Evolutionary conservation across 37 sponge, comb jelly and placozoan genomes (phyloP).

Genomic region (Haliclona indistincta): DNA sequence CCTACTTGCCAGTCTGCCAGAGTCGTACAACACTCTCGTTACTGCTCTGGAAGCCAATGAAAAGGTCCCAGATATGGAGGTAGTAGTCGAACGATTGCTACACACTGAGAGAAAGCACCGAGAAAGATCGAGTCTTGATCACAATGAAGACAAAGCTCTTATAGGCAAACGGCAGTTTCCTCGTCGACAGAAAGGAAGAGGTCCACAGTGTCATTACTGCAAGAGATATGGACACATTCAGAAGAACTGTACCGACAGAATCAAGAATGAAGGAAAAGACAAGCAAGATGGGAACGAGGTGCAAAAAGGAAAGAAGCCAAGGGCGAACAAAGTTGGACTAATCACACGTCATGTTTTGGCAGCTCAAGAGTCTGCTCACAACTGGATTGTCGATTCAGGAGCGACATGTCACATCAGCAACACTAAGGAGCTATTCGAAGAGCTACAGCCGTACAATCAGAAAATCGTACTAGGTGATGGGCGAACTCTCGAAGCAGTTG

Average conservation of each 20-base stretch:
- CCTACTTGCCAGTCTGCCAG: slow-evolving; percentile 57
- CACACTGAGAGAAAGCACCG: slow-evolving; percentile 27
- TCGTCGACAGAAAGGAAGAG: background rate
- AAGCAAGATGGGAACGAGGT: background rate
- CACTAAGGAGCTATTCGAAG: background rate
- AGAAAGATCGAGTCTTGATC: slow-evolving; percentile 9
- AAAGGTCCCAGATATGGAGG: slow-evolving; percentile 41
- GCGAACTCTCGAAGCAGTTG: background rate
- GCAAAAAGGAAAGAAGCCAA: background rate
- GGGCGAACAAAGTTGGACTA: background rate
- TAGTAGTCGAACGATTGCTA: slow-evolving; percentile 35
- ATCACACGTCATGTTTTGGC: background rate
- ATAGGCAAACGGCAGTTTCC: background rate
- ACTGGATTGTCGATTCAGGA: slow-evolving; percentile 16
- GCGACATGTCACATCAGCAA: background rate
- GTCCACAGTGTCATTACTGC: background rate
- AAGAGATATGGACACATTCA: background rate
- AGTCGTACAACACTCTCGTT: slow-evolving; percentile 46
- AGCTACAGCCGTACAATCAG: background rate
- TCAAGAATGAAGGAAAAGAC: background rate
- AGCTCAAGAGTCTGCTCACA: background rate
- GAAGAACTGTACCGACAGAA: background rate
- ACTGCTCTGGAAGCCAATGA: slow-evolving; percentile 52
- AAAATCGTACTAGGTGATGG: slow-evolving; percentile 5
- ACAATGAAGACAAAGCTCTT: background rate